Evolutionary conservation across 2,113 vertebrate species (phyloP), one percentile per base, ranked within the genome.

Genomic region (Epinephelus lanceolatus): DNA sequence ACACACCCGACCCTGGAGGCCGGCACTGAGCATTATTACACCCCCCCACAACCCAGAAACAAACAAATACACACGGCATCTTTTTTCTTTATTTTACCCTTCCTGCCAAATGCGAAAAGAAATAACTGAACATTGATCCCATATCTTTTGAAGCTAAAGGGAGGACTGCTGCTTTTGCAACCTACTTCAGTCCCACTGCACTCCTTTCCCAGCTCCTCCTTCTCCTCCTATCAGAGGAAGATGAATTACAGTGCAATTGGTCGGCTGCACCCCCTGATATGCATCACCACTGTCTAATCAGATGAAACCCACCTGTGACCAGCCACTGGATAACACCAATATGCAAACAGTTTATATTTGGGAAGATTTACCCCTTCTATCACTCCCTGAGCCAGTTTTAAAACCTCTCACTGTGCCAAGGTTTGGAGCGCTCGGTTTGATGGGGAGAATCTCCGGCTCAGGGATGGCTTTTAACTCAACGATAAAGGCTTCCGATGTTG

Each of bases 261-360:
- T 90, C 52, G 78, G 73, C 86, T 92, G 85, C 86, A 84, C 82
- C 85, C 68, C 71, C 79, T 69, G 89, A 93, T 91, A 91, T 88
- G 90, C 89, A 92, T 93, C 90, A 86, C 86, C 80, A 52, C 82
- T 86, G 85, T 89, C 86, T 92, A 89, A 93, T 94, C 90, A 90
- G 93, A 93, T 93, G 78, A 90, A 85, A 79, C 85, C 90, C 91
- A 94, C 93, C 93, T 94, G 93, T 92, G 93, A 92, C 86, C 87
- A 89, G 78, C 76, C 63, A 45, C 52, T 67, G 82, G 88, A 85
- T 91, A 87, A 89, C 83, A 83, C 79, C 82, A 83, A 86, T 86
- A 92, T 88, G 80, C 91, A 88, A 91, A 92, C 83, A 83, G 81
- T 86, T 90, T 86, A 89, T 81, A 70, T 90, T 88, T 87, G 68